A percentile compares a stretch with the other conserved stretches of the same genome.
Evolutionary conservation across 2,888 invertebrate species (phyloP).

Genomic region (Abrostola triplasia): DNA sequence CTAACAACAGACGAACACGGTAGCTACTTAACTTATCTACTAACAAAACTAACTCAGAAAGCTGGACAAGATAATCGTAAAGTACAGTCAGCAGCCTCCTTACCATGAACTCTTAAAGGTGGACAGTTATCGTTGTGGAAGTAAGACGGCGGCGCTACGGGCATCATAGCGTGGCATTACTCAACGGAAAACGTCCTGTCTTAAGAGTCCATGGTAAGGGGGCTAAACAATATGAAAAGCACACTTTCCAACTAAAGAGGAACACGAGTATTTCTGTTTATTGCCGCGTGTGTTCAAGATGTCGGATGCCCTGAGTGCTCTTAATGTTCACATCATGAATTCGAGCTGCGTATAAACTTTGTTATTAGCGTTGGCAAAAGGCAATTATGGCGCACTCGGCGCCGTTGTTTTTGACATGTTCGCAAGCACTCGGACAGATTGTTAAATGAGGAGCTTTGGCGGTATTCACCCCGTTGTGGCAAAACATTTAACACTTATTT

Average conservation of each 20-base stretch:
- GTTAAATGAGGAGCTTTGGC: constrained; percentile 8
- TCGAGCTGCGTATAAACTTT: constrained; percentile 58
- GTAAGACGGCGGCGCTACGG: too few relatives aligned
- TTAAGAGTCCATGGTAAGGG: too few relatives aligned
- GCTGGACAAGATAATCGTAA: too few relatives aligned
- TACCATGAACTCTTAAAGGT: too few relatives aligned
- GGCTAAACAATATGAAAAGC: not conserved
- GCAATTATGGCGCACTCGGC: constrained; percentile 50
- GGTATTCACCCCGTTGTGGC: not conserved
- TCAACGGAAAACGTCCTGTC: too few relatives aligned
- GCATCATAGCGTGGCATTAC: too few relatives aligned
- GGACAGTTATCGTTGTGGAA: too few relatives aligned
- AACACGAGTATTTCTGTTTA: constrained; percentile 27
- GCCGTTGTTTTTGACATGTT: constrained; percentile 41
- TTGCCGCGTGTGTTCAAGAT: constrained; percentile 35
- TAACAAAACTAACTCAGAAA: too few relatives aligned
- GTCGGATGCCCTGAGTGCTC: constrained; percentile 50
- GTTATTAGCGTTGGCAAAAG: constrained; percentile 58
- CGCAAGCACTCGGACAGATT: constrained; percentile 10
- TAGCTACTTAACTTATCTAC: too few relatives aligned
- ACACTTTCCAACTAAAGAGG: constrained; percentile 18
- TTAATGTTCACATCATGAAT: constrained; percentile 57
- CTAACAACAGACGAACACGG: too few relatives aligned
- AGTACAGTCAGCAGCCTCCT: too few relatives aligned
- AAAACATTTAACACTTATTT: not conserved